These are phyloP conservation scores for Alethe diademata DNA, from an alignment of 2,113 vertebrate species.

Conservation along the genomic window DNA sequence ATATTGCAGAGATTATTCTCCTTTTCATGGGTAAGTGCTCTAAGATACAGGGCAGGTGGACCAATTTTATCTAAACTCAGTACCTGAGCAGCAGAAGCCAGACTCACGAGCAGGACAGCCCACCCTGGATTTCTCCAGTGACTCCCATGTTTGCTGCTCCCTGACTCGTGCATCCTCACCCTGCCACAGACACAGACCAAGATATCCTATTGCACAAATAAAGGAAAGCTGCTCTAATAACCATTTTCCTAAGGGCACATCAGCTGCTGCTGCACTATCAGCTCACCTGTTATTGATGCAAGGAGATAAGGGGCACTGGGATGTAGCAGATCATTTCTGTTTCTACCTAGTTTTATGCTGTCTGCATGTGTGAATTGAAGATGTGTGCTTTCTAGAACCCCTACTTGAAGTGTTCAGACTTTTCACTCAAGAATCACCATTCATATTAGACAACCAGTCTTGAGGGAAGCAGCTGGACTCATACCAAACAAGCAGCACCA, in stretches of 20 bases:
- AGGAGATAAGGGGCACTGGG: not conserved
- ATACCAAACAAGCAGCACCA: not conserved
- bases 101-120: fast-evolving
- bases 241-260: not conserved
- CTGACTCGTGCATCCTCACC: not conserved
- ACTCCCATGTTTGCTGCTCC: not conserved
- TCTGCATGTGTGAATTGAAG: not conserved
- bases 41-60: not conserved
- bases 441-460: not conserved
- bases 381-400: not conserved
- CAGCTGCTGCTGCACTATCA: not conserved
- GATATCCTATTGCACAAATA: not conserved
- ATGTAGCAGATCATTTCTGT: not conserved
- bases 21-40: not conserved
- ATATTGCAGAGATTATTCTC: not conserved
- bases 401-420: not conserved
- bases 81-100: not conserved
- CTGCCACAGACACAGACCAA: fast-evolving
- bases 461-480: not conserved
- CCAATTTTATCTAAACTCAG: not conserved
- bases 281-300: not conserved
- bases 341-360: not conserved
- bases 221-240: not conserved
- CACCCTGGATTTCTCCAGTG: not conserved
- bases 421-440: not conserved